Percentiles rank a stretch among this genome's conserved stretches.
Evolutionary conservation across 2,797 vertebrate species (phyloP).

Genomic region (Tadarida brasiliensis): DNA sequence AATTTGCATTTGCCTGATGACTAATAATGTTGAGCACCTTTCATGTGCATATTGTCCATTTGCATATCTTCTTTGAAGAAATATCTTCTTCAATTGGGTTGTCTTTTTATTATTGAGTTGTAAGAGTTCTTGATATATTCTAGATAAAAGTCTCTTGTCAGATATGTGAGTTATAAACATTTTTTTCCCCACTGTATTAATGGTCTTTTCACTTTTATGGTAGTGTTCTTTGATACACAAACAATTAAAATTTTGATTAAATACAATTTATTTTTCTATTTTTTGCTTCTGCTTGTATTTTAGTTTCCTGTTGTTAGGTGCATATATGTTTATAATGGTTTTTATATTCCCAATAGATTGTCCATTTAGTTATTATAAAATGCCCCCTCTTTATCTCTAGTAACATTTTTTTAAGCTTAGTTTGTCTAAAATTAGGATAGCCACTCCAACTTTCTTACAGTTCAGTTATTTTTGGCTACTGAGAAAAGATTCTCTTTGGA

Average conservation of each 20-base stretch:
- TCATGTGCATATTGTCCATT: not conserved
- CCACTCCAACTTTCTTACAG: not conserved
- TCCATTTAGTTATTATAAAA: not conserved
- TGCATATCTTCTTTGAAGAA: not conserved
- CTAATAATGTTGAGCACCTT: not conserved
- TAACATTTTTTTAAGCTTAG: not conserved
- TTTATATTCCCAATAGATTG: not conserved
- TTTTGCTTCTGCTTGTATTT: not conserved
- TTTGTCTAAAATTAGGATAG: not conserved
- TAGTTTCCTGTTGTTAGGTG: not conserved
- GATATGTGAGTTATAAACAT: not conserved
- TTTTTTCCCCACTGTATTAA: not conserved
- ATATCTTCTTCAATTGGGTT: not conserved
- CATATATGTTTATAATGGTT: not conserved
- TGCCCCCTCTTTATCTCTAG: not conserved
- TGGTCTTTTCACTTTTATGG: not conserved
- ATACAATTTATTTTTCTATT: not conserved
- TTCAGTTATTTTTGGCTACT: not conserved
- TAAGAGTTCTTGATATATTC: not conserved
- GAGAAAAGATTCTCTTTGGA: constrained; percentile 6
- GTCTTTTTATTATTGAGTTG: not conserved
- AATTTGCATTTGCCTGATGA: not conserved
- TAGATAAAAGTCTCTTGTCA: not conserved
- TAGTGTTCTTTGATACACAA: not conserved
- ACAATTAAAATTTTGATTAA: not conserved